phyloP scores from a whole-genome alignment of 2,113 vertebrate genomes.

The Mohoua ochrocephala region DNA sequence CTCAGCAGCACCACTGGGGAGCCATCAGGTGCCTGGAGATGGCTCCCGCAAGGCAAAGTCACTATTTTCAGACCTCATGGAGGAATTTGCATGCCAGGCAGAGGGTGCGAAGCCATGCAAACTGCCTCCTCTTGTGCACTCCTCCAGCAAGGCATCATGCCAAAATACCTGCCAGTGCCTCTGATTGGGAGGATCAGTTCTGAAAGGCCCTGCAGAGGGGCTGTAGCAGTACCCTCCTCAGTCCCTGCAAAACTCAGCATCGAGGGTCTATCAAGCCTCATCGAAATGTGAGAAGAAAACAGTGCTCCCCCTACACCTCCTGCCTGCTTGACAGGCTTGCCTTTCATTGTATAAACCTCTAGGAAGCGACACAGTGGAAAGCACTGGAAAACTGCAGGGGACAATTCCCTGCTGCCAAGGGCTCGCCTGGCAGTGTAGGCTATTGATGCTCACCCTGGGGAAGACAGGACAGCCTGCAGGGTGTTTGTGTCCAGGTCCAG shows the following conservation, averaged over 20 bases:
- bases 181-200: neutral
- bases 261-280: neutral
- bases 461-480: neutral
- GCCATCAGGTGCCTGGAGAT: neutral
- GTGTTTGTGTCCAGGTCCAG: neutral
- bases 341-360: neutral
- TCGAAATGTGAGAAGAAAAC: neutral
- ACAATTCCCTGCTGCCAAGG: neutral
- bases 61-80: neutral
- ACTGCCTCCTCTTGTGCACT: neutral
- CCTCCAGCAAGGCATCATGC: neutral
- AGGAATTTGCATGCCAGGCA: rapidly evolving
- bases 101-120: neutral
- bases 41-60: neutral
- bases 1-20: rapidly evolving
- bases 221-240: neutral
- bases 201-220: neutral
- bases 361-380: neutral
- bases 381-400: neutral
- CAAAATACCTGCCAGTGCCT: neutral
- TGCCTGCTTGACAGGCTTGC: neutral
- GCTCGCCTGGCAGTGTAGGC: rapidly evolving
- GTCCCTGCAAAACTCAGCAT: neutral
- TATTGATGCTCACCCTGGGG: neutral
- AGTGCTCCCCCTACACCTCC: neutral